Evolutionary conservation across 2,888 invertebrate species (phyloP).

Genomic region (Vesta saturnalis): DNA sequence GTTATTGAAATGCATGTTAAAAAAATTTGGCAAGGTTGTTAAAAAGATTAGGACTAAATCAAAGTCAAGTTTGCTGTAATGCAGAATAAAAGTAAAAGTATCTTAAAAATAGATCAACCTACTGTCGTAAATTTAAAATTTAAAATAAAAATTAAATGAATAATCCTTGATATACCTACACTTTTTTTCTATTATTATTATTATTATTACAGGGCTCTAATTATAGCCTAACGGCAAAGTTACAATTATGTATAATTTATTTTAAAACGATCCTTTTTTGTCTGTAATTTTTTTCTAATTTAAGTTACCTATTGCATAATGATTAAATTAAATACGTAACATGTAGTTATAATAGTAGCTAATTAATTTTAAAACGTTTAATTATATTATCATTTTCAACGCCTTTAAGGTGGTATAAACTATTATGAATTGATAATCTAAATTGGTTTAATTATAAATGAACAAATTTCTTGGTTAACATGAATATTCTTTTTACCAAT

Average conservation of each 20-base stretch:
- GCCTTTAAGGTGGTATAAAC: not conserved
- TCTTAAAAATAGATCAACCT: too few species aligned
- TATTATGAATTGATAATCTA: slow-evolving; percentile 8
- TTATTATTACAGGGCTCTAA: not conserved
- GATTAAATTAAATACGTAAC: not conserved
- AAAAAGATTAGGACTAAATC: too few species aligned
- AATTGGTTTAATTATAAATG: slow-evolving; percentile 6
- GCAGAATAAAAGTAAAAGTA: too few species aligned
- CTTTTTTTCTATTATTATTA: slow-evolving; percentile 2
- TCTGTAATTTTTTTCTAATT: not conserved
- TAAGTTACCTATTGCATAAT: slow-evolving; percentile 1
- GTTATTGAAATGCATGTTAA: too few species aligned
- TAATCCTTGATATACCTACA: not conserved
- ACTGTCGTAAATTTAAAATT: not conserved
- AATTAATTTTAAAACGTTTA: slow-evolving; percentile 12
- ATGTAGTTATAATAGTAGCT: slow-evolving; percentile 6
- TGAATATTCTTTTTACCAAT: not conserved
- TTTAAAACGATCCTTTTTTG: not conserved
- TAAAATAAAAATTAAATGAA: not conserved
- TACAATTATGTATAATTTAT: slow-evolving; percentile 9
- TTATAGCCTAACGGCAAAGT: slow-evolving; percentile 5
- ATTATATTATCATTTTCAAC: slow-evolving; percentile 15
- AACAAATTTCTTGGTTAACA: not conserved
- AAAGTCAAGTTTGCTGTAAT: too few species aligned
- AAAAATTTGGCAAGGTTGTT: too few species aligned